phyloP scores from a whole-genome alignment of 2,797 vertebrate species.

The Arctocebus calabarensis region DNA sequence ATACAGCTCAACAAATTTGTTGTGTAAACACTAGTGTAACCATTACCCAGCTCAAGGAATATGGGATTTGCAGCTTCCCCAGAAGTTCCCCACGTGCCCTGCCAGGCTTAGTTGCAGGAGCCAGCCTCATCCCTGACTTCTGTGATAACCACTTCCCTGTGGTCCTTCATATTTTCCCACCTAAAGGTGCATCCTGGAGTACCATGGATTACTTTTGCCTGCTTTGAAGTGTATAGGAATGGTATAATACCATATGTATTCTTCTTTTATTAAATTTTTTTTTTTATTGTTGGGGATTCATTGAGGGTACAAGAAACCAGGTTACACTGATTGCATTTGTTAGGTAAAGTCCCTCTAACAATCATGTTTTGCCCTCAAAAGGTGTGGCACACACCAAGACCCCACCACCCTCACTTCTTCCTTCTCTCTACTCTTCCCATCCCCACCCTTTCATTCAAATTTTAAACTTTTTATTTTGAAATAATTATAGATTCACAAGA shows the following conservation, averaged over 20 bases:
- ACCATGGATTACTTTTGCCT: neutral
- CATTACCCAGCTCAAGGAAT: neutral
- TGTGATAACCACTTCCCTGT: neutral
- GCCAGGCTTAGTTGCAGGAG: neutral
- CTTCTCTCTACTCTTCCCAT: too few relatives aligned
- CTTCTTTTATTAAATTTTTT: slow-evolving; percentile 4
- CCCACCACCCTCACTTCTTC: too few relatives aligned
- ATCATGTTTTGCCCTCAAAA: too few relatives aligned
- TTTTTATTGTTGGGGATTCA: too few relatives aligned
- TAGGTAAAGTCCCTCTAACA: too few relatives aligned
- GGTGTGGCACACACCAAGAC: too few relatives aligned
- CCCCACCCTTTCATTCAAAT: neutral
- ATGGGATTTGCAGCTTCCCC: neutral
- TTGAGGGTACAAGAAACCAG: too few relatives aligned
- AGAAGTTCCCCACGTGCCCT: neutral
- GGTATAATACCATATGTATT: neutral
- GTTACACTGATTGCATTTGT: too few relatives aligned
- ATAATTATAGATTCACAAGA: slow-evolving; percentile 28
- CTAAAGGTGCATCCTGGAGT: neutral
- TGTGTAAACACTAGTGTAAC: slow-evolving; percentile 6
- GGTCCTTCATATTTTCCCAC: neutral
- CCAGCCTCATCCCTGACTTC: neutral
- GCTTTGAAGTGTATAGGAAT: slow-evolving; percentile 41
- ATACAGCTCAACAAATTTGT: neutral
- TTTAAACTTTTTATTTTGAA: neutral